phyloP scores from a whole-genome alignment of 2,888 invertebrate species.

The Arge pagana region DNA sequence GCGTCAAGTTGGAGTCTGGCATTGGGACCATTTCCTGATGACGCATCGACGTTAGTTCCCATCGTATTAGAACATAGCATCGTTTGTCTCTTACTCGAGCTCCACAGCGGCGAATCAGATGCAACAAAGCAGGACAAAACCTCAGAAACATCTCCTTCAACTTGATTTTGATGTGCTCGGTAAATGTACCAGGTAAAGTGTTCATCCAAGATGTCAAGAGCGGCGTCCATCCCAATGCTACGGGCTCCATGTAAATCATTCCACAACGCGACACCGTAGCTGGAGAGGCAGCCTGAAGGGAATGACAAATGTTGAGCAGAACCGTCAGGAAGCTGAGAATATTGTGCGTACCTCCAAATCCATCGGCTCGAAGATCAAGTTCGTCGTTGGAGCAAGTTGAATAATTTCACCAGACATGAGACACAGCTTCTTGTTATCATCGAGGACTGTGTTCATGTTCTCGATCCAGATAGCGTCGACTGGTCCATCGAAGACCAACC shows the following conservation, averaged over 20 bases:
- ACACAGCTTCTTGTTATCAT: conserved; percentile 95
- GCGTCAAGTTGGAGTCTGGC: conserved; percentile 81
- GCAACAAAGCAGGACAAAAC: conserved; percentile 80
- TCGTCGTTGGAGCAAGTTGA: conserved; percentile 85
- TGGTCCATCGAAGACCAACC: conserved; percentile 95
- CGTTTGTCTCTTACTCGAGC: conserved; percentile 61
- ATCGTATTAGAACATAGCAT: not conserved
- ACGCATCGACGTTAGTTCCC: conserved; percentile 23
- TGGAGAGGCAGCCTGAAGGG: conserved; percentile 75
- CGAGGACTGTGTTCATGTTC: conserved; percentile 93
- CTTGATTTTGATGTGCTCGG: conserved; percentile 70
- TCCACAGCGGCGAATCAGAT: conserved; percentile 75
- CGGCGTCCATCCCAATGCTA: conserved; percentile 88
- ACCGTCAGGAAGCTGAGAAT: too few relatives aligned
- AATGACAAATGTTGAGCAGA: not conserved
- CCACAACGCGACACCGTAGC: conserved; percentile 94
- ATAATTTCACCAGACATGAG: conserved; percentile 97
- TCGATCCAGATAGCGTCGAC: conserved; percentile 97
- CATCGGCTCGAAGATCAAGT: conserved; percentile 93
- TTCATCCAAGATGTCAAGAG: conserved; percentile 86
- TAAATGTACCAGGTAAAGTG: conserved; percentile 72
- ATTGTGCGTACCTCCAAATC: conserved; percentile 72
- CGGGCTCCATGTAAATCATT: conserved; percentile 95
- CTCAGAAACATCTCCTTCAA: conserved; percentile 74
- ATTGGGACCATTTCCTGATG: conserved; percentile 82